Evolutionary conservation across 2,797 vertebrate species (phyloP), one percentile per base, ranked within the genome.

Genomic region (Lemur catta): DNA sequence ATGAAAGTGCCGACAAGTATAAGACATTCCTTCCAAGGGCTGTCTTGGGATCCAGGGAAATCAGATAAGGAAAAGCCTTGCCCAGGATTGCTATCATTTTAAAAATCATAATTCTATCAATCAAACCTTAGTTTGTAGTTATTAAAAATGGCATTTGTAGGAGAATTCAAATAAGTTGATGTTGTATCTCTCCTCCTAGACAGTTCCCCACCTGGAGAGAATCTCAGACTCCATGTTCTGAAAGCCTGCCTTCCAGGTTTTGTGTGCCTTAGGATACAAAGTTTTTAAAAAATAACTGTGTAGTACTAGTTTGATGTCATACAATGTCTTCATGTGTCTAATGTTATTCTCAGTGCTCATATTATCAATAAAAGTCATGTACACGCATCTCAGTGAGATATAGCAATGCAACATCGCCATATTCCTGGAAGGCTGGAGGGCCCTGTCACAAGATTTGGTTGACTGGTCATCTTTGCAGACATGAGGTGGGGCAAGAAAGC

Each of bases 381-480:
- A 4, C 10, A 4, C 10, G 22, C 55, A 26, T 55, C 48, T 69
- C 43, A 75, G 48, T 26, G 71, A 89, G 67, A 35, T 26, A 86
- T 1, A 30, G 72, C 50, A 48, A 30, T 26, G 4, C 59, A 55
- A 41, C 43, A 50, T 18, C 71, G 43, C n/a, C 41, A 17, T 52
- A 13, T 63, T 80, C 35, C 76, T 89, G n/a, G 48, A 85, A 96
- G 72, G 61, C 85, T 94, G 78, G 84, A 94, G 46, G 28, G 6
- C 28, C 61, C 26, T 38, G 30, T 50, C 87, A 94, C 30, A 84
- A 93, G 35, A 78, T 91, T 57, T 92, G 71, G 10, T 93, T 96
- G 91, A 50, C 4, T 94, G 78, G 71, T 72, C 74, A 14, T 9
- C 2, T 33, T 90, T 93, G 52, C 46, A 84, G 84, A 22, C 7